These are phyloP conservation scores for Montipora capricornis DNA, from an alignment of 64 coral and sea anemone genomes.

Conservation along the genomic window DNA sequence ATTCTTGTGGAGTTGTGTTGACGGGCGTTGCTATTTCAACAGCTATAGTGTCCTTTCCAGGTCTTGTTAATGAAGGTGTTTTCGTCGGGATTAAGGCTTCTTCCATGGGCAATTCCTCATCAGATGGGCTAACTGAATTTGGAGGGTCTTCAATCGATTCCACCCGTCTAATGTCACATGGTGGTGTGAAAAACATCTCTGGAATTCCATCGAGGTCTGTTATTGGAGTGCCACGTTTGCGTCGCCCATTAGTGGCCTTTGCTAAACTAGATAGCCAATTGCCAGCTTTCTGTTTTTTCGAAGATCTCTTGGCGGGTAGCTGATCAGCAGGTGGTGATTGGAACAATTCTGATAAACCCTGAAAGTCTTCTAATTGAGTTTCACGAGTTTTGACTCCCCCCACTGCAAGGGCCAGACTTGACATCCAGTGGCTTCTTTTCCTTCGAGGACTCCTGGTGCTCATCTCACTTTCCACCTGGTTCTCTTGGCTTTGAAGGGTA, in stretches of 20 bases:
- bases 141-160: background rate
- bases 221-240: background rate
- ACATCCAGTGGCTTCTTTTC: slow-evolving; percentile 2
- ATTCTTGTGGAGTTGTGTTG: background rate
- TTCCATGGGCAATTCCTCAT: background rate
- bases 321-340: slow-evolving; percentile 38
- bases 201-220: slow-evolving; percentile 32
- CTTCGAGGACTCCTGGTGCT: background rate
- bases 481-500: background rate
- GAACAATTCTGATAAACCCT: slow-evolving; percentile 65
- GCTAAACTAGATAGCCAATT: slow-evolving; percentile 63
- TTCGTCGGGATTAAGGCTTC: slow-evolving; percentile 10
- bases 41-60: slow-evolving; percentile 5
- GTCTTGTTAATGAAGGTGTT: slow-evolving; percentile 41
- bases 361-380: slow-evolving; percentile 29
- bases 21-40: slow-evolving; percentile 2
- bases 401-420: slow-evolving; percentile 1
- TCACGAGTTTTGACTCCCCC: slow-evolving; percentile 13
- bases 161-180: background rate
- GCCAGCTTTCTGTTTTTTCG: slow-evolving; percentile 14
- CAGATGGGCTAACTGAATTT: background rate
- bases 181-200: slow-evolving; percentile 58
- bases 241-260: slow-evolving; percentile 17
- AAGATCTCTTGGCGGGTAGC: background rate
- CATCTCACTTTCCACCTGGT: background rate